phyloP scores from a whole-genome alignment of 2,113 vertebrate species.

The Planiliza haematocheilus region DNA sequence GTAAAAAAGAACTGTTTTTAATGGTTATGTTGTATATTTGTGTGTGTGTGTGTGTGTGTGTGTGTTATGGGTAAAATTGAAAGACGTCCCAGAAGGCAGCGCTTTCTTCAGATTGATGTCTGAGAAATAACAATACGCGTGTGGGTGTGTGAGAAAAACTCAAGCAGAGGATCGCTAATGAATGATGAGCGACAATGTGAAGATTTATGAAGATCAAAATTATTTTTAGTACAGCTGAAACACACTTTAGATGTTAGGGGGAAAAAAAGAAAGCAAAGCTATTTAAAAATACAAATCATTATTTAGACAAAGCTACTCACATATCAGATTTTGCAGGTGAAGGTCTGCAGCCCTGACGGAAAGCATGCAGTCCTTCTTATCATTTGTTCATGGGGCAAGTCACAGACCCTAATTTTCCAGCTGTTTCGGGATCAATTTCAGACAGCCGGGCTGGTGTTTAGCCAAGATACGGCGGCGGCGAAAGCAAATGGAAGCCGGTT shows the following conservation, averaged over 20 bases:
- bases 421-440: constrained; percentile 19
- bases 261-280: too few relatives aligned
- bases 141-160: constrained; percentile 23
- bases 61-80: constrained; percentile 3
- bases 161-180: constrained; percentile 33
- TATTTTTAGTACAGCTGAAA: neutral
- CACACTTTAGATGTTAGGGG: neutral
- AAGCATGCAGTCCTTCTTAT: constrained; percentile 20
- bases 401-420: constrained; percentile 12
- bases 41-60: constrained; percentile 25
- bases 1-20: constrained; percentile 40
- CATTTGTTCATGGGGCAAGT: constrained; percentile 28
- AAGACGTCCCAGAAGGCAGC: constrained; percentile 19
- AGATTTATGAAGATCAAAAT: constrained; percentile 11
- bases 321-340: constrained; percentile 10
- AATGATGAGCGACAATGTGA: constrained; percentile 38
- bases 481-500: constrained; percentile 36
- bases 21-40: constrained; percentile 1
- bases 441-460: constrained; percentile 27
- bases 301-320: too few relatives aligned
- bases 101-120: constrained; percentile 19
- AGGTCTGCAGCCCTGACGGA: neutral
- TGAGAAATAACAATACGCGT: constrained; percentile 29
- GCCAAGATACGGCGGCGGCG: constrained; percentile 14
- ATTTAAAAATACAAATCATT: too few relatives aligned